Conservation (phyloP, 2,888 invertebrate species). For the Epiblema foenella region DNA sequence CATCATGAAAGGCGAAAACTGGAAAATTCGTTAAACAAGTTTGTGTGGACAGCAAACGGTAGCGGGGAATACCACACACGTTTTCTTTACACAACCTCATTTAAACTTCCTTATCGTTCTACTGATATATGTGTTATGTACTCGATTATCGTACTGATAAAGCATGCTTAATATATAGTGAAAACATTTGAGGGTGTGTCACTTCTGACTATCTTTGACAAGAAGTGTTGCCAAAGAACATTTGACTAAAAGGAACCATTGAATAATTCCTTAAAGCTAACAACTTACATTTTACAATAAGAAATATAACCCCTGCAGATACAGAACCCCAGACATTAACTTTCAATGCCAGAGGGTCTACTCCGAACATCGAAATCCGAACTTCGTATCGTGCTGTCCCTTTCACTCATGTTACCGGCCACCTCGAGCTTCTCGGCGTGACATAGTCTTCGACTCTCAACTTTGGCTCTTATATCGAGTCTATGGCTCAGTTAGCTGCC, state of each 20-base stretch:
- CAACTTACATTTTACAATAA: slow-evolving; percentile 97
- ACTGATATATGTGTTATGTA: not conserved
- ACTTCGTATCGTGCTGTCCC: too few species aligned
- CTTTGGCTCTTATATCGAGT: too few species aligned
- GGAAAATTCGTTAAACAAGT: not conserved
- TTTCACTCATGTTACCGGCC: too few species aligned
- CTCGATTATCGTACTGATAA: slow-evolving; percentile 19
- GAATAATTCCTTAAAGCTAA: not conserved
- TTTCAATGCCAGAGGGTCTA: too few species aligned
- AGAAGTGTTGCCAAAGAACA: not conserved
- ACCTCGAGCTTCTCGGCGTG: too few species aligned
- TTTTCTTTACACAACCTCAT: slow-evolving; percentile 20
- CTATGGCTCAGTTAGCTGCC: too few species aligned
- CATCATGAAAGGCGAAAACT: not conserved
- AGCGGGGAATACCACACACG: not conserved
- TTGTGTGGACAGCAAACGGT: slow-evolving; percentile 1
- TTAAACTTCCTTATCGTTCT: slow-evolving; percentile 26
- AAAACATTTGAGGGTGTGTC: not conserved
- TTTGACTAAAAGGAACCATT: too few species aligned
- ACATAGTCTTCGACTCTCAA: too few species aligned
- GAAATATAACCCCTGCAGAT: slow-evolving; percentile 89
- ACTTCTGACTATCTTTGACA: not conserved
- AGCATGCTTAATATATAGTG: not conserved
- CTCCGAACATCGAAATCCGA: too few species aligned
- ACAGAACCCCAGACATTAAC: too few species aligned